phyloP scores from a whole-genome alignment of 2,888 invertebrate genomes.

The Rosalia funebris region DNA sequence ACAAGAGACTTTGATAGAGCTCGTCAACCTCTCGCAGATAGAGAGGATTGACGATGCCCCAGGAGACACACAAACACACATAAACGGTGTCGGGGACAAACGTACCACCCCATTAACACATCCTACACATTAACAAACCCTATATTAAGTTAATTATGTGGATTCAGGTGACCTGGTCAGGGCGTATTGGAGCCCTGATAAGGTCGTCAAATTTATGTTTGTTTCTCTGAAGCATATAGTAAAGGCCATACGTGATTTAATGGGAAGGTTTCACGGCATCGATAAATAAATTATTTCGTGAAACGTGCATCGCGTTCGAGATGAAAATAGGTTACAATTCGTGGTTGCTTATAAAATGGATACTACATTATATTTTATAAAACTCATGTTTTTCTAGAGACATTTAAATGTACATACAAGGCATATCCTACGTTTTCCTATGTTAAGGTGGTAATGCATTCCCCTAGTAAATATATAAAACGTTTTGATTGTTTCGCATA shows the following conservation, averaged over 20 bases:
- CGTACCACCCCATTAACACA: slow-evolving; percentile 39
- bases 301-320: no score
- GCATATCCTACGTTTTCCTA: no score
- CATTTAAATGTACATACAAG: no score
- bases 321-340: no score
- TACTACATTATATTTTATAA: no score
- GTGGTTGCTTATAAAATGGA: no score
- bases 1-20: neutral
- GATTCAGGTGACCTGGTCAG: slow-evolving; percentile 36
- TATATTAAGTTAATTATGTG: slow-evolving; percentile 39
- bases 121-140: slow-evolving; percentile 38
- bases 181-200: slow-evolving; percentile 27
- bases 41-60: slow-evolving; percentile 26
- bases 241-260: slow-evolving; percentile 6
- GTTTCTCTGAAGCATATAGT: slow-evolving; percentile 3
- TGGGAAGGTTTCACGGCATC: neutral
- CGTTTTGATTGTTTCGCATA: no score
- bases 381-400: no score
- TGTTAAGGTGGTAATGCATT: no score
- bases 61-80: slow-evolving; percentile 33
- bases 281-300: neutral
- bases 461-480: no score
- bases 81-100: slow-evolving; percentile 33
- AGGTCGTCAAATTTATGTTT: slow-evolving; percentile 30
- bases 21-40: slow-evolving; percentile 7